These are phyloP conservation scores for Zaprionus nigranus DNA, from an alignment of 1,140 invertebrate genomes.

Conservation along the genomic window DNA sequence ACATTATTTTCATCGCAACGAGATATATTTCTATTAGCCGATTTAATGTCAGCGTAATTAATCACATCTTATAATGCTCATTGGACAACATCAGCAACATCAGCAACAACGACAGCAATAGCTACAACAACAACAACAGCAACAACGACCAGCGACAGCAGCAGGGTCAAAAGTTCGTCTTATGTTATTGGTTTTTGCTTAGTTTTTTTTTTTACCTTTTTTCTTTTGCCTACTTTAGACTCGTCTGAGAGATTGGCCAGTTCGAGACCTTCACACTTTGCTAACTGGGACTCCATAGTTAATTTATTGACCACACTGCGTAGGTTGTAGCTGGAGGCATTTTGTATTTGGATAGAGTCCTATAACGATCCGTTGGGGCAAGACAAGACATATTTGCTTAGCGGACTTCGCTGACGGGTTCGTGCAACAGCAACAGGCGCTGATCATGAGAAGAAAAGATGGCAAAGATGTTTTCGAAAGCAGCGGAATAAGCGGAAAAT, in stretches of 20 bases:
- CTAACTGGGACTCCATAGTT: conserved; percentile 22
- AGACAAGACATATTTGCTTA: conserved; percentile 52
- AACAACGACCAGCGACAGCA: conserved; percentile 27
- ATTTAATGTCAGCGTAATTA: conserved; percentile 83
- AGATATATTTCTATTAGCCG: conserved; percentile 83
- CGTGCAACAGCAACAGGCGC: background rate
- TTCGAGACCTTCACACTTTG: conserved; percentile 74
- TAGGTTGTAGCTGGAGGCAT: conserved; percentile 74
- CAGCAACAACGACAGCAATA: conserved; percentile 19
- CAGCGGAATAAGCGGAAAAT: background rate
- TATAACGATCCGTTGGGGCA: background rate
- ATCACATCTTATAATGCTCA: conserved; percentile 72
- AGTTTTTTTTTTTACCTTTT: background rate
- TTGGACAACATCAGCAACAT: conserved; percentile 39
- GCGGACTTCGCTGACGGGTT: conserved; percentile 44
- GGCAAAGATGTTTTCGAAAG: background rate
- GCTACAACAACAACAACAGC: conserved; percentile 20
- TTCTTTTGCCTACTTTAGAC: conserved; percentile 2
- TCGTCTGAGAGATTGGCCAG: conserved; percentile 32
- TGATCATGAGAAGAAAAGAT: conserved; percentile 24
- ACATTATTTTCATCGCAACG: conserved; percentile 80
- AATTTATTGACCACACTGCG: conserved; percentile 77
- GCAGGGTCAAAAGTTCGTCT: conserved; percentile 71
- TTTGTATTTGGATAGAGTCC: conserved; percentile 49
- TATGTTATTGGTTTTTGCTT: conserved; percentile 41